Conservation (phyloP, 2,113 vertebrate genomes). For the Noturus placidus region DNA sequence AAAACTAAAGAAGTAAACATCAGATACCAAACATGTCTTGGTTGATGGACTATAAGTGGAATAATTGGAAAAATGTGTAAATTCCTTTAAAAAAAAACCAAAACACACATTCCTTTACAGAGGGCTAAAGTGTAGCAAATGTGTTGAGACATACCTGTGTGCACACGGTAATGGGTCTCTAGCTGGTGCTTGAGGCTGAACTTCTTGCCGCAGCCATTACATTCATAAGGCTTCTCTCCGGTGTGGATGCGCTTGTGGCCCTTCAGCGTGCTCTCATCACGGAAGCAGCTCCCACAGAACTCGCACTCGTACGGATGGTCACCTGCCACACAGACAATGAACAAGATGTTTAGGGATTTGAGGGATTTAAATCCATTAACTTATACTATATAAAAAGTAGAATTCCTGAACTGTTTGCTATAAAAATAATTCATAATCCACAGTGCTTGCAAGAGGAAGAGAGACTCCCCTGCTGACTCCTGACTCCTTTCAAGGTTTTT, state of each 20-base stretch:
- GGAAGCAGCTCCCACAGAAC: constrained; percentile 98
- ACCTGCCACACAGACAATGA: constrained; percentile 62
- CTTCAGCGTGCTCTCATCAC: constrained; percentile 97
- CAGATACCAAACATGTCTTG: background rate
- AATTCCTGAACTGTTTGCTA: background rate
- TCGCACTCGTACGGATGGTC: constrained; percentile 96
- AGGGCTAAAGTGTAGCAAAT: background rate
- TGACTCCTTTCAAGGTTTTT: constrained; percentile 2
- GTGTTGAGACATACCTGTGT: constrained; percentile 80
- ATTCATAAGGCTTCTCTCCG: constrained; percentile 91
- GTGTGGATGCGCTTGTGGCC: constrained; percentile 97
- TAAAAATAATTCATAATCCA: background rate
- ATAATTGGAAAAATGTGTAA: background rate
- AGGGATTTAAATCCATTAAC: background rate
- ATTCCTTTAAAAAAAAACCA: background rate
- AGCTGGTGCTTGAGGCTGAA: constrained; percentile 99
- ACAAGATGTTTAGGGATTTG: background rate
- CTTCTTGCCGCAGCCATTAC: constrained; percentile 97
- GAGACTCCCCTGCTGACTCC: constrained; percentile 7
- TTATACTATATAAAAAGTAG: background rate
- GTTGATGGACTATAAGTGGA: background rate
- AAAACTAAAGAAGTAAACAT: background rate
- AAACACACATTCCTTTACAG: background rate
- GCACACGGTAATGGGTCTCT: constrained; percentile 98
- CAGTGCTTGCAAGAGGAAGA: background rate